phyloP scores from a whole-genome alignment of 1,140 invertebrate genomes.

The Gerris buenoi region DNA sequence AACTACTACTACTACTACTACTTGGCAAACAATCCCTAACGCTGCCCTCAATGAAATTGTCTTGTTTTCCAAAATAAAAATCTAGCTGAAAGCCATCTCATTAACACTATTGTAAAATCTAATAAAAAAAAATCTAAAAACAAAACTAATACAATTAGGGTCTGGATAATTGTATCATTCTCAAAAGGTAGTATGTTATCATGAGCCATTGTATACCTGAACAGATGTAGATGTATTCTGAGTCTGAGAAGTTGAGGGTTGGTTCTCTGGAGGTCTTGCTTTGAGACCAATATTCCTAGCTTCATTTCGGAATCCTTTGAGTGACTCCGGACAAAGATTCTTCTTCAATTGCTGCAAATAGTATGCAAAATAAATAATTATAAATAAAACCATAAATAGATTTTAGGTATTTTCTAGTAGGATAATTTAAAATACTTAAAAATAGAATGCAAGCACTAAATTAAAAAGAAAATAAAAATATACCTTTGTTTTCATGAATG shows the following conservation, averaged over 20 bases:
- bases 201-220: conserved; percentile 34
- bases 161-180: no score
- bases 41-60: no score
- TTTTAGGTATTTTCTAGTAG: not conserved
- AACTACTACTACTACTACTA: no score
- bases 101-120: no score
- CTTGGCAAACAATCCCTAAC: no score
- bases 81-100: no score
- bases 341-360: conserved; percentile 69
- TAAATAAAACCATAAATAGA: no score
- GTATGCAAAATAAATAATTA: conserved; percentile 9
- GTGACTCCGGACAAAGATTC: conserved; percentile 86
- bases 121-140: no score
- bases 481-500: conserved; percentile 76
- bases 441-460: not conserved
- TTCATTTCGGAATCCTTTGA: conserved; percentile 78
- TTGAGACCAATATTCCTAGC: conserved; percentile 28
- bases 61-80: no score
- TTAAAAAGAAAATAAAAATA: not conserved
- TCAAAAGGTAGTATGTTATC: no score
- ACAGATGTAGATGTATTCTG: conserved; percentile 27
- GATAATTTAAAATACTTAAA: not conserved
- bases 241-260: conserved; percentile 30
- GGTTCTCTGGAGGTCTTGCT: conserved; percentile 32
- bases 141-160: no score